Conservation (phyloP, 2,113 vertebrate genomes). For the Leptosomus discolor region DNA sequence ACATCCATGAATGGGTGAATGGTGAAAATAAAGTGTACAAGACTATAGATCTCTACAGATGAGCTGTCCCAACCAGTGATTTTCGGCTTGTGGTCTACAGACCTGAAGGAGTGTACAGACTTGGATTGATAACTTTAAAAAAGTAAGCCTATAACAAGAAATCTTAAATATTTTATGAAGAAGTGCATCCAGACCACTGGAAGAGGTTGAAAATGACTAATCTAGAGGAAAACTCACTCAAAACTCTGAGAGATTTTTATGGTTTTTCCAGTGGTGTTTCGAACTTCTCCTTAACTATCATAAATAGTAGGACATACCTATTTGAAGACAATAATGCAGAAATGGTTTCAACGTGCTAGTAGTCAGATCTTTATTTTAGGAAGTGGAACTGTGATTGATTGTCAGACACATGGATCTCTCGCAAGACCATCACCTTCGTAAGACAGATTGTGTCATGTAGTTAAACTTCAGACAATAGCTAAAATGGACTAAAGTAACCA, state of each 20-base stretch:
- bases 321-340: neutral
- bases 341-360: neutral
- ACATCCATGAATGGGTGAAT: neutral
- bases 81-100: neutral
- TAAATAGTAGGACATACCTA: neutral
- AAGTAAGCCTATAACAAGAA: neutral
- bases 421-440: neutral
- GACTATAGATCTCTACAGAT: neutral
- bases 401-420: neutral
- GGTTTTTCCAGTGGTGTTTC: neutral
- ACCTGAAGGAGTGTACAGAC: neutral
- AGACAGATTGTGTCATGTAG: rapidly evolving
- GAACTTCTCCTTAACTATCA: neutral
- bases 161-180: neutral
- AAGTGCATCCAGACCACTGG: neutral
- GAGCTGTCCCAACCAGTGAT: neutral
- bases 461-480: neutral
- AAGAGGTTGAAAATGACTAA: neutral
- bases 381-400: neutral
- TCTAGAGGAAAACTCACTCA: neutral
- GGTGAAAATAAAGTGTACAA: neutral
- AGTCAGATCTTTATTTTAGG: neutral
- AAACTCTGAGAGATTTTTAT: neutral
- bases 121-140: neutral
- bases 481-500: neutral